Conservation (phyloP, 1,140 invertebrate genomes). For the Dolichoris vasculosae region DNA sequence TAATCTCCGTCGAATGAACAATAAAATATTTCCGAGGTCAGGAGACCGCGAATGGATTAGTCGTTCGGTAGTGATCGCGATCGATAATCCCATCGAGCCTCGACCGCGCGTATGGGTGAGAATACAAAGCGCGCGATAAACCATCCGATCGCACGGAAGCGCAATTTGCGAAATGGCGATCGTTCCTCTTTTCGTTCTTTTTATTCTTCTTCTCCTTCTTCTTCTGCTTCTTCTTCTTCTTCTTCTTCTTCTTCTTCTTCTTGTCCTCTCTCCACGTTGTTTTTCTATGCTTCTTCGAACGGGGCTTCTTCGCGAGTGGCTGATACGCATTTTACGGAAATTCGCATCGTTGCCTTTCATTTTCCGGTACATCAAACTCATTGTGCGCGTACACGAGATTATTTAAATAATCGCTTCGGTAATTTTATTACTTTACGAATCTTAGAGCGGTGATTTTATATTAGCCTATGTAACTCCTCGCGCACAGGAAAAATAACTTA, state of each 20-base stretch:
- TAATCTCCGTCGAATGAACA: conserved; percentile 65
- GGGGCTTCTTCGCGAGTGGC: background rate
- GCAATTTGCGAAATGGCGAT: conserved; percentile 46
- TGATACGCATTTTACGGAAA: conserved; percentile 30
- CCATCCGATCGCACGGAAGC: conserved; percentile 32
- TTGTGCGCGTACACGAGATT: conserved; percentile 2
- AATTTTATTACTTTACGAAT: conserved; percentile 3
- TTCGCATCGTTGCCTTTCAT: conserved; percentile 50
- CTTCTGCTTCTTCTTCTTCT: background rate
- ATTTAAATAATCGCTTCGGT: conserved; percentile 39
- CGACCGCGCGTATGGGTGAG: conserved; percentile 25
- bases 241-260: background rate
- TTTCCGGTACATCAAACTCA: conserved; percentile 44
- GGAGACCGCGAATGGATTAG: conserved; percentile 36
- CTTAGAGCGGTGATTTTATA: background rate
- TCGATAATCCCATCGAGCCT: conserved; percentile 64
- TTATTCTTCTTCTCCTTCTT: background rate
- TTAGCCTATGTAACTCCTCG: background rate
- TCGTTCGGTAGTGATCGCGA: conserved; percentile 63
- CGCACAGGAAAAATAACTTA: background rate
- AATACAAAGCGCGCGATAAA: conserved; percentile 22
- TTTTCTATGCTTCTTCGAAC: background rate
- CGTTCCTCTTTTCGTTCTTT: background rate
- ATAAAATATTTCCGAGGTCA: conserved; percentile 53
- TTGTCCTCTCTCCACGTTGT: background rate